phyloP scores from a whole-genome alignment of 2,797 vertebrate species.

The Enteromius fasciolatus region DNA sequence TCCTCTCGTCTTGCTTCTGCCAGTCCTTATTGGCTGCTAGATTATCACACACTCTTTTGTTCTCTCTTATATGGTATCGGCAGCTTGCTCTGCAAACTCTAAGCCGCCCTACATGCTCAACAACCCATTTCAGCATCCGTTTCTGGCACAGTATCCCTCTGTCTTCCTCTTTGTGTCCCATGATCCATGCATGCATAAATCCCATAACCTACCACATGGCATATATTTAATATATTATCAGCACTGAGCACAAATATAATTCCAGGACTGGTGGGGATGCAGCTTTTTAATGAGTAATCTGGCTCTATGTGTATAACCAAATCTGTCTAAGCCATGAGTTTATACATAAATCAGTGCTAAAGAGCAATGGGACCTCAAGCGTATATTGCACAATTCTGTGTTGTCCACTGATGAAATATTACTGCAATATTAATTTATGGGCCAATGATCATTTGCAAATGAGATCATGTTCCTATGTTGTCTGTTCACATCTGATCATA shows the following conservation, averaged over 20 bases:
- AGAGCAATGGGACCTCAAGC: background rate
- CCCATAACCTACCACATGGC: background rate
- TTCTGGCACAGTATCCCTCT: background rate
- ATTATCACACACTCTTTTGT: conserved; percentile 43
- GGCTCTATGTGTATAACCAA: background rate
- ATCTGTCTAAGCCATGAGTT: background rate
- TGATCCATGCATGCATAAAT: background rate
- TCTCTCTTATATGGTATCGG: background rate
- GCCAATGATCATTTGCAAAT: background rate
- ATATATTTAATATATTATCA: background rate
- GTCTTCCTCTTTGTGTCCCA: background rate
- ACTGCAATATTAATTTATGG: background rate
- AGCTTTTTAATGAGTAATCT: conserved; percentile 3
- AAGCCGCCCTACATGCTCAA: conserved; percentile 2
- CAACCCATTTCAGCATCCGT: background rate
- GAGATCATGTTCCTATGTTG: background rate
- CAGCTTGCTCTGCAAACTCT: background rate
- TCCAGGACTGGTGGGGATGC: background rate
- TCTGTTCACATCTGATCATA: background rate
- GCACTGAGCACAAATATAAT: background rate
- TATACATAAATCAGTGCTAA: background rate
- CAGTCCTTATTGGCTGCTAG: conserved; percentile 41
- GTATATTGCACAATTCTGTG: background rate
- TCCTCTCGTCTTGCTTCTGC: conserved; percentile 7
- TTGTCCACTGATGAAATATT: background rate